Evolutionary conservation across 2,113 vertebrate genomes (phyloP).

Genomic region (Rostratula benghalensis): DNA sequence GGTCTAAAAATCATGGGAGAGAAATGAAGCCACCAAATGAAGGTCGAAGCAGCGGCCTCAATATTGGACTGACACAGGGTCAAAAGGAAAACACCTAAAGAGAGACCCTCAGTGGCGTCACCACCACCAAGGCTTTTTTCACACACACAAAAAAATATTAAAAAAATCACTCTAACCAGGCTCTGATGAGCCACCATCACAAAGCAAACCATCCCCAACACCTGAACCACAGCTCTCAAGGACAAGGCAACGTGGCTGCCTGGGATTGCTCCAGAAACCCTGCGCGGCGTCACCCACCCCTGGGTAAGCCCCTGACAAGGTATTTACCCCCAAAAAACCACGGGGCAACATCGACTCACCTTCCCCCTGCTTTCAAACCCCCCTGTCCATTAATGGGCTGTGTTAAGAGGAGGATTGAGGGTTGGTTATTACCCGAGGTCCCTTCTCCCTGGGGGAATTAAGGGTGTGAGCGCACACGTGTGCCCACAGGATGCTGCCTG

Average conservation of each 20-base stretch:
- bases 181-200: background rate
- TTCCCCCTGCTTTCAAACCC: background rate
- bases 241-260: background rate
- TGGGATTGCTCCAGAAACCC: background rate
- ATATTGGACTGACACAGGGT: accelerated
- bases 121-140: background rate
- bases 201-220: background rate
- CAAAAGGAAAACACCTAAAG: background rate
- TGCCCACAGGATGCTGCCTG: background rate
- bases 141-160: no score
- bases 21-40: background rate
- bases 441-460: background rate
- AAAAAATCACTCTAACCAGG: background rate
- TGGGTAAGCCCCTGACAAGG: accelerated
- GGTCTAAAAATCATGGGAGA: background rate
- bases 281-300: accelerated
- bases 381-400: background rate
- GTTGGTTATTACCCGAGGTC: background rate
- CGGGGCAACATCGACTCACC: background rate
- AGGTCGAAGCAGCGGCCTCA: background rate
- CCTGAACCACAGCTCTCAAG: background rate
- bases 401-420: background rate
- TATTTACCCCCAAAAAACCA: accelerated
- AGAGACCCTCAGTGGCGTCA: background rate
- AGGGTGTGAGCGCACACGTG: background rate